Evolutionary conservation across 2,113 vertebrate genomes (phyloP).

Genomic region (Mystacornis crossleyi): DNA sequence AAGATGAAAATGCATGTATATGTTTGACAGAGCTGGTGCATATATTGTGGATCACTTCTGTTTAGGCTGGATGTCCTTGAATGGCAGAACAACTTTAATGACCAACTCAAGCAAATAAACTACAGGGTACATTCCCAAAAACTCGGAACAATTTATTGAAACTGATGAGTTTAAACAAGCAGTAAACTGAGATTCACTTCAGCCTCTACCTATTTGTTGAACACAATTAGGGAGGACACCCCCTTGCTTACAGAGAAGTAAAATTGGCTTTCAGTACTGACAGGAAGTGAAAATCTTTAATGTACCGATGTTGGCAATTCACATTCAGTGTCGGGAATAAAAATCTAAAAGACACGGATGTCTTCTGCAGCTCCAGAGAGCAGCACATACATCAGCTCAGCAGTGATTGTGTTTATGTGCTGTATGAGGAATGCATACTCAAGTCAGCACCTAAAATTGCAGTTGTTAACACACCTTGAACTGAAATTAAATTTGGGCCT

Average conservation of each 20-base stretch:
- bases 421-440: background rate
- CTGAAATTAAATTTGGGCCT: background rate
- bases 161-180: constrained; percentile 74
- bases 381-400: background rate
- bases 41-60: background rate
- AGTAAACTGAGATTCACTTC: constrained; percentile 80
- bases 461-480: background rate
- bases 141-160: constrained; percentile 68
- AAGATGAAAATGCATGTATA: background rate
- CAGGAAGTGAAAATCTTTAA: background rate
- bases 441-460: background rate
- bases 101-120: background rate
- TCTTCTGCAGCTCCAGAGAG: constrained; percentile 2
- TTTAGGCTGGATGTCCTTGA: background rate
- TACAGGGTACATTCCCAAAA: constrained; percentile 53
- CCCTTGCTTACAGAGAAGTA: constrained; percentile 40
- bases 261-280: constrained; percentile 27
- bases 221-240: constrained; percentile 77
- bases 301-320: background rate
- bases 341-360: background rate
- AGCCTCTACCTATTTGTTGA: constrained; percentile 48
- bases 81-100: background rate
- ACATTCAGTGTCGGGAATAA: background rate
- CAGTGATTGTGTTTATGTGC: background rate
- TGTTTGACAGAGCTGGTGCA: background rate